Evolutionary conservation across 2,797 vertebrate genomes (phyloP).

Genomic region (Loriculus beryllinus): DNA sequence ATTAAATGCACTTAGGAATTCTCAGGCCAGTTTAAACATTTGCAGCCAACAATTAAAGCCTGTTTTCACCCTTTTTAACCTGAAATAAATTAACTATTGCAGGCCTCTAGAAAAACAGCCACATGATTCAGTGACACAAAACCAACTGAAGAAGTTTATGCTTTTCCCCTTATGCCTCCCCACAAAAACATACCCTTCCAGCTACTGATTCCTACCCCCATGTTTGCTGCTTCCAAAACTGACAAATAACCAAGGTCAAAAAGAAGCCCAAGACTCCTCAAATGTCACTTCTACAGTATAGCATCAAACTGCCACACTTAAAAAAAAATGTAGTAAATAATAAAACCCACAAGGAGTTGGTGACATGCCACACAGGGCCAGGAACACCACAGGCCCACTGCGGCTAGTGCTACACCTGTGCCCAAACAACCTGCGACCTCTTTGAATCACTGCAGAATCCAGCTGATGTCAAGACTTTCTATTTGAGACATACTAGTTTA

Average conservation of each 20-base stretch:
- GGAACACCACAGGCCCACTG: fast-evolving
- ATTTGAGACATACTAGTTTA: background rate
- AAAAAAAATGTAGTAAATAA: background rate
- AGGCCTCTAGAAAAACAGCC: background rate
- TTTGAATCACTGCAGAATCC: background rate
- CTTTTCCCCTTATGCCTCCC: background rate
- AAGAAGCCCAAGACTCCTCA: background rate
- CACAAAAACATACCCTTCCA: background rate
- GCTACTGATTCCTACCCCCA: background rate
- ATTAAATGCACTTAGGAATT: background rate
- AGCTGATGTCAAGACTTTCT: background rate
- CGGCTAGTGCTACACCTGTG: background rate
- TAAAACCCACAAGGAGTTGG: background rate
- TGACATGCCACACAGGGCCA: background rate
- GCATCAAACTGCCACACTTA: background rate
- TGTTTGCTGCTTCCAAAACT: background rate
- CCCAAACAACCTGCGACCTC: background rate
- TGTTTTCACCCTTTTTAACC: background rate
- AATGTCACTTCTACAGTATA: background rate
- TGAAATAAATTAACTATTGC: background rate
- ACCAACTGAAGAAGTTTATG: background rate
- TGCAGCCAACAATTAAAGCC: background rate
- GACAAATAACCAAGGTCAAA: background rate
- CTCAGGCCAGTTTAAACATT: background rate
- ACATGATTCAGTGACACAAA: background rate